Evolutionary conservation across 2,888 invertebrate species (phyloP).

Genomic region (Plebejus anna): DNA sequence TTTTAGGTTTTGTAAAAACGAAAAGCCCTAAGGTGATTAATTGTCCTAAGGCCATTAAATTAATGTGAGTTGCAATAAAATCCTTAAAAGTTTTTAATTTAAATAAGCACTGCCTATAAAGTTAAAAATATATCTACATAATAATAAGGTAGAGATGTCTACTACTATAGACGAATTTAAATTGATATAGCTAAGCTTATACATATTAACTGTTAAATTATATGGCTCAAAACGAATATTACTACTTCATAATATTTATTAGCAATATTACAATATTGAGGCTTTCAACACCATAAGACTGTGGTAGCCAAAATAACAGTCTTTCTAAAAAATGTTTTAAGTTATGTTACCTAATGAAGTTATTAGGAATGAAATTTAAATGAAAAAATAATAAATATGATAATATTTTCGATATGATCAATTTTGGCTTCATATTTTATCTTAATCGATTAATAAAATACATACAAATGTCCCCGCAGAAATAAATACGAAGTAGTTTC

Average conservation of each 20-base stretch:
- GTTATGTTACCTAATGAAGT: background rate
- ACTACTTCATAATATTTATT: background rate
- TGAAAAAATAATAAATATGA: background rate
- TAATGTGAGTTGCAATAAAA: background rate
- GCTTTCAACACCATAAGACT: background rate
- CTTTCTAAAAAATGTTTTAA: background rate
- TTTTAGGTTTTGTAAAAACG: background rate
- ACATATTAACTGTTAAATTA: background rate
- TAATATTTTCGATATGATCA: conserved; percentile 6
- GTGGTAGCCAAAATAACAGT: background rate
- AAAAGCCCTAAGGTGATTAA: background rate
- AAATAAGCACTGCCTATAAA: background rate
- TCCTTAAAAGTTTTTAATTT: background rate
- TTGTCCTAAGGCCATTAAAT: background rate
- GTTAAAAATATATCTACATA: background rate
- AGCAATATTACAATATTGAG: background rate
- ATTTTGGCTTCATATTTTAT: conserved; percentile 13
- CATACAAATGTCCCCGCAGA: background rate
- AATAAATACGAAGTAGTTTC: background rate
- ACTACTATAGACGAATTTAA: too few species aligned
- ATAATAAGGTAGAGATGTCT: background rate
- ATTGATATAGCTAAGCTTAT: too few species aligned
- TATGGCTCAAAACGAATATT: background rate
- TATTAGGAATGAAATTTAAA: background rate
- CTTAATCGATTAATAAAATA: conserved; percentile 4